phyloP scores from a whole-genome alignment of 2,113 vertebrate genomes.

The Vimba vimba region DNA sequence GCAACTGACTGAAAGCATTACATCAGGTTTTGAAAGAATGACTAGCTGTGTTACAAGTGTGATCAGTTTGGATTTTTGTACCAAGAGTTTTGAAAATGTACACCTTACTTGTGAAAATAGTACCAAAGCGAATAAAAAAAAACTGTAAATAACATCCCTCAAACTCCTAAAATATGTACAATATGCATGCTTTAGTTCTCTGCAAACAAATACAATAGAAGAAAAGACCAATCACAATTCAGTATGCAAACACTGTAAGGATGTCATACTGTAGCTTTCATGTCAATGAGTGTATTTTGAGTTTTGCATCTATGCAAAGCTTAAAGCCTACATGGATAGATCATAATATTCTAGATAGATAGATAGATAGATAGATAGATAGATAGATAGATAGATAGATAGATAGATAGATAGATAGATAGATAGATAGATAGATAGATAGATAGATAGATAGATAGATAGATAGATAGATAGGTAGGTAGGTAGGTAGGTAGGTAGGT shows the following conservation, averaged over 20 bases:
- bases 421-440: neutral
- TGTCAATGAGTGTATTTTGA: no score
- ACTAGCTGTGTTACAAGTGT: no score
- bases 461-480: neutral
- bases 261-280: neutral
- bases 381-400: neutral
- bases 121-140: no score
- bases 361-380: neutral
- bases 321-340: no score
- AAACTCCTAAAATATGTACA: neutral
- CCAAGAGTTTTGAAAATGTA: no score
- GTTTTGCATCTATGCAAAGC: no score
- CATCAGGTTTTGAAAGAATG: no score
- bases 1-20: no score
- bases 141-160: no score
- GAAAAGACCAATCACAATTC: neutral
- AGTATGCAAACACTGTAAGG: neutral
- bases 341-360: no score
- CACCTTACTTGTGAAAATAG: no score
- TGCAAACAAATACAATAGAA: neutral
- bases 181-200: neutral
- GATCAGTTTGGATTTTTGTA: no score
- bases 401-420: neutral
- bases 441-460: neutral
- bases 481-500: neutral